A percentile compares a stretch with the other conserved stretches of the same genome.
Conservation (phyloP, 2,113 vertebrate genomes). For the Synodontis membranacea region DNA sequence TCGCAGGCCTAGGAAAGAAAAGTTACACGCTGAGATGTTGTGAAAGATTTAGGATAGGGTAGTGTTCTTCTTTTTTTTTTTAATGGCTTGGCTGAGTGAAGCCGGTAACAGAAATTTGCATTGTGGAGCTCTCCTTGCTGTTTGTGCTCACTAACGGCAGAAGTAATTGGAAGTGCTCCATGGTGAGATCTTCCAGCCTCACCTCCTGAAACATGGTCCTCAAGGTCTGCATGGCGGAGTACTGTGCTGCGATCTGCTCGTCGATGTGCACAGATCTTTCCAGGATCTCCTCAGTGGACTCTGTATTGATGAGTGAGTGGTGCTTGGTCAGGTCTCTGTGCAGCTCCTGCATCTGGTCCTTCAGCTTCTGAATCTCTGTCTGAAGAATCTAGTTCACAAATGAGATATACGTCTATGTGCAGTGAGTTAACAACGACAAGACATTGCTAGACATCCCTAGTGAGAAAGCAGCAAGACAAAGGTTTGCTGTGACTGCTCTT, state of each 20-base stretch:
- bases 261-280: conserved; percentile 84
- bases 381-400: conserved; percentile 78
- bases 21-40: conserved; percentile 1
- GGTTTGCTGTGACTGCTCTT: background rate
- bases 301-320: conserved; percentile 88
- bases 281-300: conserved; percentile 84
- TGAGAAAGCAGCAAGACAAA: background rate
- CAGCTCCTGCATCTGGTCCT: conserved; percentile 92
- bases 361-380: conserved; percentile 82
- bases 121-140: background rate
- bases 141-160: background rate
- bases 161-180: background rate
- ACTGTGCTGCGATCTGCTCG: conserved; percentile 77
- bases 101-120: background rate
- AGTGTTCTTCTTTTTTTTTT: background rate
- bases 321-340: conserved; percentile 93
- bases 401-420: conserved; percentile 15
- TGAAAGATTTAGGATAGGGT: background rate
- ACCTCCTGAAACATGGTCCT: conserved; percentile 88
- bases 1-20: conserved; percentile 81
- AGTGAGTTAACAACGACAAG: background rate
- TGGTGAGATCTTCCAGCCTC: background rate
- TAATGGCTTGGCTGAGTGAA: too few species aligned
- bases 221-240: conserved; percentile 80
- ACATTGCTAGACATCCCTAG: too few species aligned